A percentile compares a stretch with the other conserved stretches of the same genome.
Conservation (phyloP, 2,888 invertebrate species). For the Mylabris sibirica region DNA sequence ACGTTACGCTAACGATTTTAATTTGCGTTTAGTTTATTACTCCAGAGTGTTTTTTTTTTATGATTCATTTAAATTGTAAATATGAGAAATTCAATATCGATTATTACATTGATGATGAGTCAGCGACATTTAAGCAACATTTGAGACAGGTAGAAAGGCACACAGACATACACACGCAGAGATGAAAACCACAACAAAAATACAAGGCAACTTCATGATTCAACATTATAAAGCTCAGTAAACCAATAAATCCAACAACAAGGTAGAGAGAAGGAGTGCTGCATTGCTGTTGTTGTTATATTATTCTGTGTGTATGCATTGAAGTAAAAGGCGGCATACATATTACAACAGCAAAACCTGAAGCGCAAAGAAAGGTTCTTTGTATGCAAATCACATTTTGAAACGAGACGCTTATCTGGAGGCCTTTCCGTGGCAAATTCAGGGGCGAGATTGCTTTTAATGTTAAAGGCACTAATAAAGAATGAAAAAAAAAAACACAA, state of each 20-base stretch:
- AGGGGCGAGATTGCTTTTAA: conserved; percentile 18
- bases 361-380: conserved; percentile 37
- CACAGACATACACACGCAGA: no score
- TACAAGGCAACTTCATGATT: conserved; percentile 16
- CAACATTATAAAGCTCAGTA: conserved; percentile 20
- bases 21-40: no score
- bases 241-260: conserved; percentile 26
- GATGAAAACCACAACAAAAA: no score
- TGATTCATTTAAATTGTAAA: not conserved
- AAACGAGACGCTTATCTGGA: conserved; percentile 44
- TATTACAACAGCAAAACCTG: not conserved
- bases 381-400: conserved; percentile 46
- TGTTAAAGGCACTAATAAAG: conserved; percentile 8
- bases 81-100: conserved; percentile 10
- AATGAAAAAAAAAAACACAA: conserved; percentile 1
- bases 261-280: conserved; percentile 35
- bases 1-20: conserved; percentile 9
- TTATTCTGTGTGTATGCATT: not conserved
- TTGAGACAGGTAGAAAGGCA: conserved; percentile 27
- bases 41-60: not conserved
- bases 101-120: conserved; percentile 28
- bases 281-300: conserved; percentile 34
- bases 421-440: conserved; percentile 36
- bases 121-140: conserved; percentile 15
- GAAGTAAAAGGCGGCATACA: conserved; percentile 6